Evolutionary conservation across 2,888 invertebrate genomes (phyloP), one percentile per base, ranked within the genome.

Genomic region (Epsilonema sp.): DNA sequence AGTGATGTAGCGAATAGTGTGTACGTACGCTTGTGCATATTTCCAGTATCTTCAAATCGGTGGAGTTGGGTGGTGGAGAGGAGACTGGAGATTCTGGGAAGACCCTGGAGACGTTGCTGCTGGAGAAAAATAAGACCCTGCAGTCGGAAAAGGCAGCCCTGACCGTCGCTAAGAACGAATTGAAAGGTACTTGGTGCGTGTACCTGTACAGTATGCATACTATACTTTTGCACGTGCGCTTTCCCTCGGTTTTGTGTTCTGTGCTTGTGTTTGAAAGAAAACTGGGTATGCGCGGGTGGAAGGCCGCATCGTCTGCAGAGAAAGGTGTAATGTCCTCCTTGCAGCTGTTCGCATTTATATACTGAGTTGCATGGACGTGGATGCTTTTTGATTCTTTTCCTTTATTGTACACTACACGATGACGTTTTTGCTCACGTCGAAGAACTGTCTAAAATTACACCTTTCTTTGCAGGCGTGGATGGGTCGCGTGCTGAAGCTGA

Each of bases 81-180:
- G 72, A 70, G 38, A 61, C 72, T 57, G n/a, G n/a, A n/a, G 72
- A 69, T 57, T 38, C 23, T 51, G 37, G 58, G 55, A 78, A 78
- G 65, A 74, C 76, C 52, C 71, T 82, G 58, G 82, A 83, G 66
- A 74, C 78, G 58, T 68, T 80, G 55, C 71, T 82, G 44, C 69
- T 82, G 65, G 82, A 83, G 67, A 77, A 81, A 61, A 77, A 79
- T 60, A 79, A 80, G 64, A 74, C 75, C 36, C 66, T 79, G 50
- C 75, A 76, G 56, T 70, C 73, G 54, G 74, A 74, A 55, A 75
- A 76, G 61, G 72, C 70, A 43, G 66, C 67, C 51, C 58, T 72
- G 37, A 68, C 71, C 52, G 61, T 67, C 46, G 54, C 63, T 54
- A 65, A 61, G 49, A 59, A 61, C 37, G 68, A 70, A 47, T 52